Conservation (phyloP, 2,797 vertebrate genomes). For the Semotilus atromaculatus region DNA sequence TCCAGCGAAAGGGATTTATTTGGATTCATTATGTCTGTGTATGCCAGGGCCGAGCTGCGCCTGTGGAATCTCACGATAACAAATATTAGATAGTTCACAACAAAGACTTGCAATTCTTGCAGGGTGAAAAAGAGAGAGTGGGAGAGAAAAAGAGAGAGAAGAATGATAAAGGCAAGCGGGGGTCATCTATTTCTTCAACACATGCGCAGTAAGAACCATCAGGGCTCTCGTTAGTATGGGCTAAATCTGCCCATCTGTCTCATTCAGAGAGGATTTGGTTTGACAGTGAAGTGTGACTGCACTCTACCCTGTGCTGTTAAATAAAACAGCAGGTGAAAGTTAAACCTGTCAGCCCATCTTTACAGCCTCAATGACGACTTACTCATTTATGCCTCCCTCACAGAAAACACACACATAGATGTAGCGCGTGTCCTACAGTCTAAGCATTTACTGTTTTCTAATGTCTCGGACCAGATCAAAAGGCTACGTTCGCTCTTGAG, state of each 20-base stretch:
- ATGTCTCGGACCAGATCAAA: too few relatives aligned
- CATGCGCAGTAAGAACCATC: conserved; percentile 23
- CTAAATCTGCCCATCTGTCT: conserved; percentile 62
- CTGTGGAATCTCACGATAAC: conserved; percentile 60
- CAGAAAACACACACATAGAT: not conserved
- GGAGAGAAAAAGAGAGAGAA: conserved; percentile 8
- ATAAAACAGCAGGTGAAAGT: conserved; percentile 60
- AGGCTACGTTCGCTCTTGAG: too few relatives aligned
- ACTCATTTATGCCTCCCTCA: conserved; percentile 40
- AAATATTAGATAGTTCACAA: conserved; percentile 58
- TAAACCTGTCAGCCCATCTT: conserved; percentile 55
- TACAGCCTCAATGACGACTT: conserved; percentile 52
- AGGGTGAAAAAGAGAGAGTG: conserved; percentile 18
- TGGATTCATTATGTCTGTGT: conserved; percentile 61
- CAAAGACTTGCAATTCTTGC: conserved; percentile 48
- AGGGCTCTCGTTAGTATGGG: conserved; percentile 48
- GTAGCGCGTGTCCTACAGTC: too few relatives aligned
- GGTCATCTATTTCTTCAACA: conserved; percentile 44
- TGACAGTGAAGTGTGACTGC: conserved; percentile 47
- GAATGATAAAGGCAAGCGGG: conserved; percentile 36
- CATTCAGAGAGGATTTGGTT: conserved; percentile 61
- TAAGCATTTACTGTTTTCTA: too few relatives aligned
- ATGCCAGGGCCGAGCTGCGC: conserved; percentile 50
- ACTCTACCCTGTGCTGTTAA: conserved; percentile 52
- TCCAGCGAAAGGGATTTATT: conserved; percentile 60